Conservation (phyloP, 2,113 vertebrate genomes). For the Vombatus ursinus region DNA sequence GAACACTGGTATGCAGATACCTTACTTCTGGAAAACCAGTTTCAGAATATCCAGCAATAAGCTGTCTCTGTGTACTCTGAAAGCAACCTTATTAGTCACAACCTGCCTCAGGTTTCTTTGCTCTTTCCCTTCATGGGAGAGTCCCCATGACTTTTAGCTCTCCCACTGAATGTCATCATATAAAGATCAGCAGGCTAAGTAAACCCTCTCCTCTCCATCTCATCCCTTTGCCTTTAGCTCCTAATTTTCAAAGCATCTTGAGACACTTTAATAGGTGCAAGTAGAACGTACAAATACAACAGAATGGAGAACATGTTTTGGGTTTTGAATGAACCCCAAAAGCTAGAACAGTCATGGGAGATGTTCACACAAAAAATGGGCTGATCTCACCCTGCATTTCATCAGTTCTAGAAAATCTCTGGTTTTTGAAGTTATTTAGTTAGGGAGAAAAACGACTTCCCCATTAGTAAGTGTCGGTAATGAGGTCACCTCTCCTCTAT, state of each 20-base stretch:
- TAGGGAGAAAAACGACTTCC: constrained; percentile 55
- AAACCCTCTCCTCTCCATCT: constrained; percentile 28
- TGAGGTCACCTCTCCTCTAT: not conserved
- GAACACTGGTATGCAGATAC: not conserved
- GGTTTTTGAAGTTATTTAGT: constrained; percentile 60
- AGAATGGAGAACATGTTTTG: constrained; percentile 65
- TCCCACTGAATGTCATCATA: constrained; percentile 18
- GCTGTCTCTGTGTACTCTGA: not conserved
- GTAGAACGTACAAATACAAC: constrained; percentile 51
- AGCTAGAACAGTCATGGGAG: constrained; percentile 57
- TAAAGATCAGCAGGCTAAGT: not conserved
- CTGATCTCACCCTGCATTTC: constrained; percentile 62
- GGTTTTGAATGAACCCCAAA: constrained; percentile 56
- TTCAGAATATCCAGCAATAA: not conserved
- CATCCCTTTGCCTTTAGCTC: constrained; percentile 3
- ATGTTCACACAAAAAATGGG: constrained; percentile 64
- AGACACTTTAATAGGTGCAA: constrained; percentile 40
- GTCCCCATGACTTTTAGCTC: constrained; percentile 41
- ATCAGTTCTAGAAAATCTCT: constrained; percentile 58
- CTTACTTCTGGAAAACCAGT: not conserved
- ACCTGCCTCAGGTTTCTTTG: constrained; percentile 18
- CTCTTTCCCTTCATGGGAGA: constrained; percentile 16
- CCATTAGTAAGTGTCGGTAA: constrained; percentile 47
- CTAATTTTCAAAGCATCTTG: constrained; percentile 26
- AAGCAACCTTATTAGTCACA: not conserved